These are phyloP conservation scores for Erpetoichthys calabaricus DNA, from an alignment of 2,797 vertebrate species.

Conservation along the genomic window DNA sequence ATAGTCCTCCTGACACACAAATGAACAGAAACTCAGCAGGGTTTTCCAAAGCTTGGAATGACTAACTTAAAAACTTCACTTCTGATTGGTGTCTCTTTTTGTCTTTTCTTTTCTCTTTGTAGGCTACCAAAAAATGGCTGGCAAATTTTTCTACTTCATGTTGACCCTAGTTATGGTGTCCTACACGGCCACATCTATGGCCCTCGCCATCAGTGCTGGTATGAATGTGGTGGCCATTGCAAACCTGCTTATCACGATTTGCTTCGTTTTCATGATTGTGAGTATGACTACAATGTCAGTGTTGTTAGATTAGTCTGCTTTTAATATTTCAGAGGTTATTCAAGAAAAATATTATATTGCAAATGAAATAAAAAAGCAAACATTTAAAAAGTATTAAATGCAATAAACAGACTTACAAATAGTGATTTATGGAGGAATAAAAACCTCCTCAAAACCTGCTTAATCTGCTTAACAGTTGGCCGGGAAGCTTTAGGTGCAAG, in stretches of 20 bases:
- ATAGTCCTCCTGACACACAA: too few relatives aligned
- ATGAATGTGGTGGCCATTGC: constrained; percentile 37
- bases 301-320: neutral
- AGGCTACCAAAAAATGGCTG: constrained; percentile 30
- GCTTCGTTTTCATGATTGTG: constrained; percentile 43
- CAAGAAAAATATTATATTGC: neutral
- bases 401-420: too few relatives aligned
- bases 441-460: too few relatives aligned
- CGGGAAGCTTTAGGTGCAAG: too few relatives aligned
- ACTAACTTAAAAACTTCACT: too few relatives aligned
- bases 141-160: constrained; percentile 38
- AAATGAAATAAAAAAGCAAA: neutral
- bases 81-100: too few relatives aligned
- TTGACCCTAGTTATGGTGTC: constrained; percentile 30
- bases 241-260: constrained; percentile 34
- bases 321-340: neutral
- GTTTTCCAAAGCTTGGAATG: too few relatives aligned
- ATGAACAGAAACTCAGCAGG: too few relatives aligned
- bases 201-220: constrained; percentile 37
- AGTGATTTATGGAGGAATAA: too few relatives aligned
- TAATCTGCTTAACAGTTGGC: too few relatives aligned
- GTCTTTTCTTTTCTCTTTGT: constrained; percentile 5
- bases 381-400: neutral
- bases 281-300: constrained; percentile 13
- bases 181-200: constrained; percentile 37